Conservation (phyloP, 1,140 invertebrate genomes). For the Ceratitis capitata region DNA sequence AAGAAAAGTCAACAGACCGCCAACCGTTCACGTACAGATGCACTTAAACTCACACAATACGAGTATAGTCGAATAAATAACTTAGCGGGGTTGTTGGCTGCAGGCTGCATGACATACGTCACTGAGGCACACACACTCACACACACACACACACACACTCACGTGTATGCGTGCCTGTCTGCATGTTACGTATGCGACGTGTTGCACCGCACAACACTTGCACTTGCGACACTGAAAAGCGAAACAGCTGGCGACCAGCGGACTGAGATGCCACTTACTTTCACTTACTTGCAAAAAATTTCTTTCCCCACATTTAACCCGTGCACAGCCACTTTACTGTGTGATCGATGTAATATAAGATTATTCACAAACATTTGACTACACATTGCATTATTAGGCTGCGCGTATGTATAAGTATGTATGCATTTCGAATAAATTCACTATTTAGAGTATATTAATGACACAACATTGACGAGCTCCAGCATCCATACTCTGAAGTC, state of each 20-base stretch:
- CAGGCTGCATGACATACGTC: too few species aligned
- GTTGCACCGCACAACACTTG: not conserved
- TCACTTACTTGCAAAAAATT: slow-evolving; percentile 33
- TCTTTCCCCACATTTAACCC: slow-evolving; percentile 7
- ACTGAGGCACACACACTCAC: not conserved
- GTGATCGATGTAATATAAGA: not conserved
- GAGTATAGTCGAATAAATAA: too few species aligned
- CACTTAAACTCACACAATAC: not conserved
- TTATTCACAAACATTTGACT: not conserved
- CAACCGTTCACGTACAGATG: not conserved
- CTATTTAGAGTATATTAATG: too few species aligned
- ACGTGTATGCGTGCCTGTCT: too few species aligned
- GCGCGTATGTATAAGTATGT: not conserved
- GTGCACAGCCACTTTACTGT: not conserved
- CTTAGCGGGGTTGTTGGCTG: too few species aligned
- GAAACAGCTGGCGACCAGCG: not conserved
- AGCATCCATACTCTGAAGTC: not conserved
- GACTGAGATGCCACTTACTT: not conserved
- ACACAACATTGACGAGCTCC: too few species aligned
- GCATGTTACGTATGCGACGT: slow-evolving; percentile 18
- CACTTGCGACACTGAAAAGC: not conserved
- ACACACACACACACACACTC: not conserved
- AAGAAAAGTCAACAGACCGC: not conserved
- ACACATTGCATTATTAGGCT: not conserved
- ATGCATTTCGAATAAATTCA: too few species aligned